phyloP scores from a whole-genome alignment of 2,113 vertebrate genomes.

The Poeciliopsis turrubarensis region DNA sequence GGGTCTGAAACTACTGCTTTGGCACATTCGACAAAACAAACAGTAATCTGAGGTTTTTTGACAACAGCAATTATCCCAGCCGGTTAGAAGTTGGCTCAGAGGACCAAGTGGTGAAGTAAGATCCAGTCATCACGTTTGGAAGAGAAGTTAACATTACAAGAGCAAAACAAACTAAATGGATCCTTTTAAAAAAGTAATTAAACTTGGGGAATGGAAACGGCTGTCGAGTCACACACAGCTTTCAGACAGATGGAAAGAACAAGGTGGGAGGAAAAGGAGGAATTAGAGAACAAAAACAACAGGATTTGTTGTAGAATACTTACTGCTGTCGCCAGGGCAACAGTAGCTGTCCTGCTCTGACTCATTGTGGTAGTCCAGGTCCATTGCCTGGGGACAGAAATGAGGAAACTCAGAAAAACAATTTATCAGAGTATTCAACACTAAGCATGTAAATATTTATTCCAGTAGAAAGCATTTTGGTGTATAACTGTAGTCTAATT shows the following conservation, averaged over 20 bases:
- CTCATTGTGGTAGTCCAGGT: constrained; percentile 81
- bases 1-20: constrained; percentile 57
- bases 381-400: constrained; percentile 78
- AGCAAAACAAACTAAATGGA: constrained; percentile 5
- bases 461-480: too few relatives aligned
- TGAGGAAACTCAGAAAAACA: constrained; percentile 9
- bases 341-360: constrained; percentile 78
- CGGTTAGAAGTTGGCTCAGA: constrained; percentile 35
- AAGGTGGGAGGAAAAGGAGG: constrained; percentile 16
- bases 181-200: constrained; percentile 4
- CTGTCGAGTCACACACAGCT: neutral
- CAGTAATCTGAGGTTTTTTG: constrained; percentile 48
- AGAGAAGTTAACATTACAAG: constrained; percentile 1
- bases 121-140: constrained; percentile 16
- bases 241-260: constrained; percentile 10
- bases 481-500: too few relatives aligned
- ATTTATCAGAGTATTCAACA: too few relatives aligned
- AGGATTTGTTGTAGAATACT: constrained; percentile 55
- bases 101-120: constrained; percentile 9
- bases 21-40: constrained; percentile 32
- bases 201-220: constrained; percentile 4
- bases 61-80: constrained; percentile 61
- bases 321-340: constrained; percentile 78
- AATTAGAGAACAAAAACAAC: constrained; percentile 49
- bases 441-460: too few relatives aligned